Evolutionary conservation across 2,797 vertebrate genomes (phyloP).

Genomic region (Microctenopoma stevenorrisi): DNA sequence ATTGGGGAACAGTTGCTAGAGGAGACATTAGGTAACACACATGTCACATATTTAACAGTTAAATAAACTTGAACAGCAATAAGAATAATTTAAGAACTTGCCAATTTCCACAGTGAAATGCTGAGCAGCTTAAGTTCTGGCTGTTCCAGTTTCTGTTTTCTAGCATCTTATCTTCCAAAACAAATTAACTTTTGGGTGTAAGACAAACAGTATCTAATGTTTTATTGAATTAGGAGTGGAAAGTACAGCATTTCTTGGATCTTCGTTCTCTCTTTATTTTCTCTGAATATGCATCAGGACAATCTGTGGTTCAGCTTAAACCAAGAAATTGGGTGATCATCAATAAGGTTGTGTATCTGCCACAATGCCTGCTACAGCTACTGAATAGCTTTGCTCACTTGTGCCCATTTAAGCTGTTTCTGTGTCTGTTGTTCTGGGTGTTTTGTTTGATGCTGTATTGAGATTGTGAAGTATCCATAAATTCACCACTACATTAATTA

Average conservation of each 20-base stretch:
- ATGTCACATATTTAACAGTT: not conserved
- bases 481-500: not conserved
- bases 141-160: slow-evolving; percentile 2
- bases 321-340: not conserved
- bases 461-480: not conserved
- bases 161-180: not conserved
- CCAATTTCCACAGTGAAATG: slow-evolving; percentile 28
- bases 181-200: not conserved
- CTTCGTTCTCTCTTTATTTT: not conserved
- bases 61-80: not conserved
- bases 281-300: not conserved
- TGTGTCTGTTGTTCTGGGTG: too few relatives aligned
- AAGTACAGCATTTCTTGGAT: too few relatives aligned
- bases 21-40: slow-evolving; percentile 7
- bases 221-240: too few relatives aligned
- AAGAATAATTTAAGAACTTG: slow-evolving; percentile 10
- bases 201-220: not conserved
- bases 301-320: slow-evolving; percentile 1
- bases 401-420: not conserved
- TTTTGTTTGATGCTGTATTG: not conserved
- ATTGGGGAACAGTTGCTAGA: not conserved
- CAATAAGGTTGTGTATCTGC: not conserved
- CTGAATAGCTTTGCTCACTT: not conserved
- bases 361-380: not conserved
- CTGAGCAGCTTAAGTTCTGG: not conserved